Evolutionary conservation across 1,140 invertebrate genomes (phyloP).

Genomic region (Heliconius nattereri): DNA sequence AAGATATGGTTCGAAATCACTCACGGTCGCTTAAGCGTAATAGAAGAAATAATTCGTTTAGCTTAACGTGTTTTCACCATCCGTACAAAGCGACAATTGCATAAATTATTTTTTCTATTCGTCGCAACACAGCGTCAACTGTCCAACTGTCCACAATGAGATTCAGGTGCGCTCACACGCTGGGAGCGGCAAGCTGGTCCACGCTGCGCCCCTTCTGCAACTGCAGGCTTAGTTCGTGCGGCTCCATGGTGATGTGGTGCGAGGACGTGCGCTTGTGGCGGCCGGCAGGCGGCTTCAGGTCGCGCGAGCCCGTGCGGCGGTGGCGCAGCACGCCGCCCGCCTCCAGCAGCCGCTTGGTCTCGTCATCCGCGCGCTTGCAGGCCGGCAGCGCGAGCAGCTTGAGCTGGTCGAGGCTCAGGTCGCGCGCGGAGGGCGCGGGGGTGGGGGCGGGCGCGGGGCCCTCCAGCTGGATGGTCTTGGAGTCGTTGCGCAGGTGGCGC

Average conservation of each 20-base stretch:
- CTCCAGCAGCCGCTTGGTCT: conserved; percentile 77
- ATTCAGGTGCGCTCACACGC: conserved; percentile 51
- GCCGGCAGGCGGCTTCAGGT: conserved; percentile 69
- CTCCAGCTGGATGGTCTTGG: conserved; percentile 82
- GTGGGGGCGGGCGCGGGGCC: conserved; percentile 59
- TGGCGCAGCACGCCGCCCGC: conserved; percentile 80
- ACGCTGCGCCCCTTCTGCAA: conserved; percentile 71
- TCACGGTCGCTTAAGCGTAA: conserved; percentile 49
- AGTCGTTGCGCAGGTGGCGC: conserved; percentile 82
- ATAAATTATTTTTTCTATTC: conserved; percentile 45
- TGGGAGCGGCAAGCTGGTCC: conserved; percentile 64
- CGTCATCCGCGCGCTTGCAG: conserved; percentile 70
- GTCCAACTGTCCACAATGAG: conserved; percentile 40
- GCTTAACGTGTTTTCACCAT: conserved; percentile 5
- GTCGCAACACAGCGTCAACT: conserved; percentile 30
- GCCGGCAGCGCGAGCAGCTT: conserved; percentile 66
- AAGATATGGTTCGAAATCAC: conserved; percentile 76
- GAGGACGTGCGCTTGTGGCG: conserved; percentile 76
- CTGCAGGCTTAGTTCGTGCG: conserved; percentile 63
- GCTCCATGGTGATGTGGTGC: conserved; percentile 76
- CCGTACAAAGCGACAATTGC: conserved; percentile 19
- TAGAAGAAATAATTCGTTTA: conserved; percentile 50
- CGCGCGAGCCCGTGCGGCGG: conserved; percentile 82
- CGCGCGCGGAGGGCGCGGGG: conserved; percentile 55
- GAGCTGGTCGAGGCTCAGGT: conserved; percentile 63